Conservation (phyloP, 2,888 invertebrate species). For the Choristoneura rosaceana region DNA sequence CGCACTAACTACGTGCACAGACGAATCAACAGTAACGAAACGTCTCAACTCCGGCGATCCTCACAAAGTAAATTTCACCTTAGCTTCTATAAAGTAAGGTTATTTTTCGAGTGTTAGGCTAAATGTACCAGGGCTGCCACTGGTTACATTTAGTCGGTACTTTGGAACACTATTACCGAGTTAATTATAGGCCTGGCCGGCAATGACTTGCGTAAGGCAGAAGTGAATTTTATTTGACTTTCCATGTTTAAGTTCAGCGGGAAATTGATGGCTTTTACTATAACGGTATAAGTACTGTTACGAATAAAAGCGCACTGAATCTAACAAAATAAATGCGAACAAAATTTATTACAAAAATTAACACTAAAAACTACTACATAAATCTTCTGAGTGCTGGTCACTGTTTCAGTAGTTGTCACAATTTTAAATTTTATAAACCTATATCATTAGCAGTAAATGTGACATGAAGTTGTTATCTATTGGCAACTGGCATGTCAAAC, state of each 20-base stretch:
- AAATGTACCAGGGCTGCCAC: conserved; percentile 31
- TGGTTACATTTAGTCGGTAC: conserved; percentile 37
- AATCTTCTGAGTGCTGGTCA: too few species aligned
- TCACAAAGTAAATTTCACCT: not conserved
- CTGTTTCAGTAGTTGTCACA: too few species aligned
- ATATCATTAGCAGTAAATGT: too few species aligned
- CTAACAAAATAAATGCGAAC: not conserved
- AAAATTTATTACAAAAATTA: not conserved
- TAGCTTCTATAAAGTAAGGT: not conserved
- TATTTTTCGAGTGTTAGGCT: not conserved
- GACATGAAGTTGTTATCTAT: too few species aligned
- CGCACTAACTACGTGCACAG: conserved; percentile 35
- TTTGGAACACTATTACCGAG: conserved; percentile 50
- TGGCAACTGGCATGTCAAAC: too few species aligned
- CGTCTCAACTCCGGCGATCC: not conserved
- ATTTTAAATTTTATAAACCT: too few species aligned
- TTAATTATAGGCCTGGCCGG: conserved; percentile 51
- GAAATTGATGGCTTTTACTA: conserved; percentile 36
- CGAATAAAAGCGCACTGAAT: conserved; percentile 1
- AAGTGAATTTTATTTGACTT: conserved; percentile 57
- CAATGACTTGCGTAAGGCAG: conserved; percentile 52
- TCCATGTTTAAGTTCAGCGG: conserved; percentile 38
- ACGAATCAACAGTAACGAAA: conserved; percentile 17
- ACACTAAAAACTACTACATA: too few species aligned
- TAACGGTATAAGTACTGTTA: conserved; percentile 20